Evolutionary conservation across 1,140 invertebrate genomes (phyloP).

Genomic region (Macrocentrus cingulum): DNA sequence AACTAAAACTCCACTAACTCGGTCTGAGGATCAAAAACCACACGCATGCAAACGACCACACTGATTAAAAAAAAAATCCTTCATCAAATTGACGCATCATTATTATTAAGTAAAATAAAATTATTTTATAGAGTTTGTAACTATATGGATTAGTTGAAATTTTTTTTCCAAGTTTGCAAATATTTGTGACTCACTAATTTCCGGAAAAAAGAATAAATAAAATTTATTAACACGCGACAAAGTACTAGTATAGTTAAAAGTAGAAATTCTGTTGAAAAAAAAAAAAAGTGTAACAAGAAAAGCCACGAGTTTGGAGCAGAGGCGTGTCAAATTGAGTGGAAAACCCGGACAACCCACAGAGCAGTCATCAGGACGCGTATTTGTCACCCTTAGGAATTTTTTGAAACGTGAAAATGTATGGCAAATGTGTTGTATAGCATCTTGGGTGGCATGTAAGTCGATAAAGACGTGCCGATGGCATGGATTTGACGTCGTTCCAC

Average conservation of each 20-base stretch:
- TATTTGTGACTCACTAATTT: too few species aligned
- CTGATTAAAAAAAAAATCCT: too few species aligned
- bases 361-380: slow-evolving; percentile 16
- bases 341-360: slow-evolving; percentile 8
- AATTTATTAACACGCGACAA: too few species aligned
- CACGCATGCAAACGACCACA: background rate
- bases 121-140: too few species aligned
- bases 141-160: too few species aligned
- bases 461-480: slow-evolving; percentile 19
- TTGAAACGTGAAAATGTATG: slow-evolving; percentile 15
- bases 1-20: background rate
- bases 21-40: too few species aligned
- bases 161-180: too few species aligned
- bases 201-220: too few species aligned
- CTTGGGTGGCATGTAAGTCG: slow-evolving; percentile 17
- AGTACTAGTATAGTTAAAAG: too few species aligned
- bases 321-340: slow-evolving; percentile 23
- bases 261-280: slow-evolving; percentile 31
- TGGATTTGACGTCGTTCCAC: background rate
- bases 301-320: background rate
- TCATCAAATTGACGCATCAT: too few species aligned
- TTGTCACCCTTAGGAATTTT: slow-evolving; percentile 8
- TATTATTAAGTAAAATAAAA: too few species aligned
- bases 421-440: background rate
- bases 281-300: slow-evolving; percentile 30